Evolutionary conservation across 2,797 vertebrate species (phyloP).

Genomic region (Capromys pilorides): DNA sequence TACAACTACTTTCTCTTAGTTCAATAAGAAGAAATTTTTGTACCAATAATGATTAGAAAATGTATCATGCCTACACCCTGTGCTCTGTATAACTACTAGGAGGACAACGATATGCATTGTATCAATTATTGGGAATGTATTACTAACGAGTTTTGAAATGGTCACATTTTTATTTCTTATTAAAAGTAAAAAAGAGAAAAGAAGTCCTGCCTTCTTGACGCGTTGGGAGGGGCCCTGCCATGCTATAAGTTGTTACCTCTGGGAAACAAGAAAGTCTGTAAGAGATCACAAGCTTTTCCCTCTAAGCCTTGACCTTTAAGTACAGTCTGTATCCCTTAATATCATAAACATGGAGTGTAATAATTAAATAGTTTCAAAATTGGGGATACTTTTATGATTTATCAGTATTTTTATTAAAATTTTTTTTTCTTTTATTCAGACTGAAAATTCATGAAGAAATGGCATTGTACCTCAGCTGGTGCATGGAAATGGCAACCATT

Average conservation of each 20-base stretch:
- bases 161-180: too few relatives aligned
- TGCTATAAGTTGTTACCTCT: neutral
- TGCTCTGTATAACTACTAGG: too few relatives aligned
- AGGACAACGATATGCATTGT: too few relatives aligned
- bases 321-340: neutral
- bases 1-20: too few relatives aligned
- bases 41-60: too few relatives aligned
- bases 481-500: neutral
- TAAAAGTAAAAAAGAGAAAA: neutral
- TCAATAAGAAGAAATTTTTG: too few relatives aligned
- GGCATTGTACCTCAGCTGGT: neutral
- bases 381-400: neutral
- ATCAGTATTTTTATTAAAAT: neutral
- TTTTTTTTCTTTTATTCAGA: neutral
- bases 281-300: neutral
- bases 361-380: neutral
- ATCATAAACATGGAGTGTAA: neutral
- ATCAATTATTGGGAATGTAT: too few relatives aligned
- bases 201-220: neutral
- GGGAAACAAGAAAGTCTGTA: neutral
- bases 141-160: too few relatives aligned
- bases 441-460: neutral
- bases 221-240: neutral
- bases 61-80: too few relatives aligned
- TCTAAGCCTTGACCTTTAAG: neutral